These are phyloP conservation scores for Catharus fuscescens DNA, from an alignment of 2,113 vertebrate genomes.

Conservation along the genomic window DNA sequence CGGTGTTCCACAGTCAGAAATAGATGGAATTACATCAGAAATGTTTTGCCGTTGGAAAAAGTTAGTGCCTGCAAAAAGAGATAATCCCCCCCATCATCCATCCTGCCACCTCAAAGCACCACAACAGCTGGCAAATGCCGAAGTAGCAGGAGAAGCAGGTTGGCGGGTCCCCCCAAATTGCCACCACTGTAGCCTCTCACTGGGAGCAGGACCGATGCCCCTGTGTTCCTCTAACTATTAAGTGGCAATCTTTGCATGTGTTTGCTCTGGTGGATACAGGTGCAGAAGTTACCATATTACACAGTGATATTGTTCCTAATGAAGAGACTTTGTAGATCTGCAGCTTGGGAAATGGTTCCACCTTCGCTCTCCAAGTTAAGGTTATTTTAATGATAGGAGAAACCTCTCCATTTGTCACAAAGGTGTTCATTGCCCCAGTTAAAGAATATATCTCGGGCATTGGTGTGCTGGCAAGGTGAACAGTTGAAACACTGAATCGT, in stretches of 20 bases:
- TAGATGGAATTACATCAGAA: neutral
- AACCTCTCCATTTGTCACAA: neutral
- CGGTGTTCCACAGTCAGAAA: neutral
- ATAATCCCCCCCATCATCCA: neutral
- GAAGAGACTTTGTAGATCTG: neutral
- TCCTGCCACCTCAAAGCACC: neutral
- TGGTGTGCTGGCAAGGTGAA: neutral
- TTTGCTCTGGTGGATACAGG: neutral
- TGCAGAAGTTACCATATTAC: neutral
- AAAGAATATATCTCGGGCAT: neutral
- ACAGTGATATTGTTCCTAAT: neutral
- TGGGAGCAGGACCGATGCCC: fast-evolving
- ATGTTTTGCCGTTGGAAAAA: neutral
- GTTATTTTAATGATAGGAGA: neutral
- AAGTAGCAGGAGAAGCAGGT: neutral
- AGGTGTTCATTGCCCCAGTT: neutral
- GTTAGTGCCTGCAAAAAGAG: neutral
- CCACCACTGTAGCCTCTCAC: neutral
- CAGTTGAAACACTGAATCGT: neutral
- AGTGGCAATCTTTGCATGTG: neutral
- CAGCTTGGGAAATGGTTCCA: neutral
- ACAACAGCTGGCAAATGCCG: neutral
- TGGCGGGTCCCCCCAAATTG: neutral
- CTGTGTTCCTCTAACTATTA: neutral
- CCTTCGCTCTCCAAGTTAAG: neutral